Percentiles rank a stretch among this genome's conserved stretches.
These are phyloP conservation scores for Clostera curtula DNA, from an alignment of 2,888 invertebrate genomes.

Conservation along the genomic window DNA sequence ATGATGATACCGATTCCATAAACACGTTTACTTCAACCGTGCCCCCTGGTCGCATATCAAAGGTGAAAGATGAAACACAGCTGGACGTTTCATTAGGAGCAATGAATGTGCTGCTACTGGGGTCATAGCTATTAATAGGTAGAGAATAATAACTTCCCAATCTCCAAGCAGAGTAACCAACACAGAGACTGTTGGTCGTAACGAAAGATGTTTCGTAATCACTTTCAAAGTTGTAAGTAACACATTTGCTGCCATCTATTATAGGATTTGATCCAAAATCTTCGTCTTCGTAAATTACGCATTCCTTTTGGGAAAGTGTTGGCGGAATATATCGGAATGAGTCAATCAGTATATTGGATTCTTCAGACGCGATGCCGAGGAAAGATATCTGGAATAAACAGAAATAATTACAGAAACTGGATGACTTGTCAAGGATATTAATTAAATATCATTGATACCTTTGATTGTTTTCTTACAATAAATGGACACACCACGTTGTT, in stretches of 20 bases:
- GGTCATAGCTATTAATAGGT: slow-evolving; percentile 4
- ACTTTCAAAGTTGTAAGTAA: slow-evolving; percentile 8
- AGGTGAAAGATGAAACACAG: slow-evolving; percentile 11
- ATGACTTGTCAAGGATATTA: not conserved
- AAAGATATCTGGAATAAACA: slow-evolving; percentile 1
- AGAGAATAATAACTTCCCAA: slow-evolving; percentile 9
- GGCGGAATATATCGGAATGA: slow-evolving; percentile 5
- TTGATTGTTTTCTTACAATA: no score
- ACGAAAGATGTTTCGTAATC: slow-evolving; percentile 5
- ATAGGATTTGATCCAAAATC: not conserved
- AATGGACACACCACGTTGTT: no score
- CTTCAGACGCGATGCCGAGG: slow-evolving; percentile 2
- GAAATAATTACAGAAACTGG: not conserved
- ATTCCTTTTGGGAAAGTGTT: not conserved
- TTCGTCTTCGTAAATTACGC: not conserved
- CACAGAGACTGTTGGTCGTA: slow-evolving; percentile 6
- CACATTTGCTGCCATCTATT: not conserved
- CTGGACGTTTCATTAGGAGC: slow-evolving; percentile 5
- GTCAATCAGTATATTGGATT: slow-evolving; percentile 3
- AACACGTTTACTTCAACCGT: slow-evolving; percentile 24
- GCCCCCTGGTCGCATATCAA: slow-evolving; percentile 13
- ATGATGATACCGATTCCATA: slow-evolving; percentile 17
- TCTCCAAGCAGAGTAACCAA: slow-evolving; percentile 7
- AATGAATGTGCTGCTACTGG: slow-evolving; percentile 10
- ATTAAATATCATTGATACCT: no score